Percentiles rank a stretch among this genome's conserved stretches.
Conservation (phyloP, 1,140 invertebrate genomes). For the Achatina immaculata region DNA sequence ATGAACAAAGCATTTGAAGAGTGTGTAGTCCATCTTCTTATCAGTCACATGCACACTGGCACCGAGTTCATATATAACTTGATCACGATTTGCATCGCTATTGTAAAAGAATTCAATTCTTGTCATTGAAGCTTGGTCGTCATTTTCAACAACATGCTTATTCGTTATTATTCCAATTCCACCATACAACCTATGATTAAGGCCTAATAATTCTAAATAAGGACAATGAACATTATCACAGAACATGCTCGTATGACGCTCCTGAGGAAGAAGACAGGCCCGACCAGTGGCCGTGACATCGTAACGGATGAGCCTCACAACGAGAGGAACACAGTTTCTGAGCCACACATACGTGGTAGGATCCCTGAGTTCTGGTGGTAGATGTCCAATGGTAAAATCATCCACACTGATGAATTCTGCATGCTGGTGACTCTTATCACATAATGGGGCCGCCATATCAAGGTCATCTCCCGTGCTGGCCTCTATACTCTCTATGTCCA, state of each 20-base stretch:
- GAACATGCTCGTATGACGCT: not conserved
- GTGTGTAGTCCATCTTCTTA: constrained; percentile 11
- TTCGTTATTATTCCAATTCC: constrained; percentile 35
- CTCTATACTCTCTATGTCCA: constrained; percentile 16
- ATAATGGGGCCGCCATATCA: constrained; percentile 8
- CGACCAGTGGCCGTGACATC: constrained; percentile 24
- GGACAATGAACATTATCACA: constrained; percentile 10
- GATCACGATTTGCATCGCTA: not conserved
- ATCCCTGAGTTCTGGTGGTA: constrained; percentile 4
- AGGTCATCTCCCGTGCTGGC: not conserved
- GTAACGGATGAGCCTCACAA: constrained; percentile 5
- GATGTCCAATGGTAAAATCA: not conserved
- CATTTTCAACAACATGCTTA: constrained; percentile 24
- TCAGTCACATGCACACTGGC: not conserved
- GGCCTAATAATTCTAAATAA: not conserved
- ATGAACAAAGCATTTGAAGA: constrained; percentile 29
- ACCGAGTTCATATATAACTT: not conserved
- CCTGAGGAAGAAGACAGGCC: not conserved
- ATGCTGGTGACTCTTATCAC: constrained; percentile 27
- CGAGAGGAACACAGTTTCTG: constrained; percentile 3
- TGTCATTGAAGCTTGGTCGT: constrained; percentile 1
- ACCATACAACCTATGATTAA: not conserved
- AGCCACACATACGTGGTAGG: constrained; percentile 15
- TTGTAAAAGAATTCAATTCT: constrained; percentile 35
- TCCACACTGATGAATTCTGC: constrained; percentile 15